Conservation (phyloP, 1,140 invertebrate species). For the Bombyx mori region ASM3026992v2 NC_085122.1:4526001-4526500, state of each 20-base stretch:
- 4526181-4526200: conserved; percentile 69
- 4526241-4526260: neutral
- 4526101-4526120: conserved; percentile 78
- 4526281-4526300: too few relatives aligned
- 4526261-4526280: too few relatives aligned
- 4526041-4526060: conserved; percentile 85
- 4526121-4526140: conserved; percentile 77
- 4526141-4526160: conserved; percentile 74
- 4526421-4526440: neutral
- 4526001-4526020: conserved; percentile 80
- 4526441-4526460: conserved; percentile 1
- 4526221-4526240: neutral
- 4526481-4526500: conserved; percentile 1
- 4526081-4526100: conserved; percentile 80
- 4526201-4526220: neutral
- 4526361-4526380: neutral
- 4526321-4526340: neutral
- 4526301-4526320: too few relatives aligned
- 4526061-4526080: conserved; percentile 86
- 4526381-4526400: neutral
- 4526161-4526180: conserved; percentile 73
- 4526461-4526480: neutral
- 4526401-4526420: neutral
- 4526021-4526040: conserved; percentile 82
- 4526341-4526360: neutral